These are phyloP conservation scores for Sylvilagus floridanus DNA, from an alignment of 2,797 vertebrate species.

Conservation along the genomic window DNA sequence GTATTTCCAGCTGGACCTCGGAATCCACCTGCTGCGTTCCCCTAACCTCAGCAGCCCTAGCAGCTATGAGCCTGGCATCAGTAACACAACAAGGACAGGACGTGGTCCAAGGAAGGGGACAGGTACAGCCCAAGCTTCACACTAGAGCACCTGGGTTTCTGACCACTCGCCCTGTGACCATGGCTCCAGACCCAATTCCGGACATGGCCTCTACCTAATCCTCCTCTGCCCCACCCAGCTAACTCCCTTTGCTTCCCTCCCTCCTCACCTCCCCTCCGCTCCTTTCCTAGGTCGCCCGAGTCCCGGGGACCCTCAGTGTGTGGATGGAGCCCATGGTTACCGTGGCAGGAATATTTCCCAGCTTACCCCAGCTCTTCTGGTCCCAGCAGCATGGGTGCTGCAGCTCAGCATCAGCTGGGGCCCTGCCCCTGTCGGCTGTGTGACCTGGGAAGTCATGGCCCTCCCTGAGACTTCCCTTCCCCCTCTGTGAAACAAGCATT, in stretches of 20 bases:
- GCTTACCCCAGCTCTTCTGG: not conserved
- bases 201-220: not conserved
- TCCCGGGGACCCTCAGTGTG: not conserved
- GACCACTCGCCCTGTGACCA: not conserved
- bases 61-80: not conserved
- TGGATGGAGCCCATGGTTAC: not conserved
- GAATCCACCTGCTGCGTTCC: not conserved
- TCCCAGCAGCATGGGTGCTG: not conserved
- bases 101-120: not conserved
- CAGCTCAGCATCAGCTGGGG: not conserved
- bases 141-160: not conserved
- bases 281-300: not conserved
- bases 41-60: not conserved
- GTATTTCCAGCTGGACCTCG: not conserved
- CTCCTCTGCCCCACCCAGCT: not conserved
- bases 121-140: not conserved
- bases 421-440: not conserved
- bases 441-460: not conserved
- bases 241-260: not conserved
- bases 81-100: not conserved
- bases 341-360: not conserved
- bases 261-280: no score
- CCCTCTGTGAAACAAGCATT: constrained; percentile 21
- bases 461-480: not conserved
- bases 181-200: not conserved